phyloP scores from a whole-genome alignment of 2,113 vertebrate genomes.

The Numida meleagris region DNA sequence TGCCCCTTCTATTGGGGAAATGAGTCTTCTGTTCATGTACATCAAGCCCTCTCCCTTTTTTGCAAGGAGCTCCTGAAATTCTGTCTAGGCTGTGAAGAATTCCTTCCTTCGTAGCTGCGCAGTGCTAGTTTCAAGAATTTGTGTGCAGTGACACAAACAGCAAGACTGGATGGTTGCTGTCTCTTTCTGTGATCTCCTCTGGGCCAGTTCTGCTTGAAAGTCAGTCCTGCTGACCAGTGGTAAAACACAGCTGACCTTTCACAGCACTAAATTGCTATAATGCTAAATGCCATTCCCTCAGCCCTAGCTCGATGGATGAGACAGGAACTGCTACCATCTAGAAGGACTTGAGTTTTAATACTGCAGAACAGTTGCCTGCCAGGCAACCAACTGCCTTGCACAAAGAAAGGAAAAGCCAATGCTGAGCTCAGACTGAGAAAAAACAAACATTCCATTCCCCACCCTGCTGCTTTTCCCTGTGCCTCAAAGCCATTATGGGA shows the following conservation, averaged over 20 bases:
- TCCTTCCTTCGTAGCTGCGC: neutral
- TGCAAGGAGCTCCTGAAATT: neutral
- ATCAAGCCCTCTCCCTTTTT: neutral
- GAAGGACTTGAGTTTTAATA: constrained; percentile 25
- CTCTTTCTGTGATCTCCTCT: neutral
- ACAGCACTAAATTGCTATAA: neutral
- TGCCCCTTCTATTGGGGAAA: neutral
- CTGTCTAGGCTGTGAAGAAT: neutral
- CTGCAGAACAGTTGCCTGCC: constrained; percentile 2
- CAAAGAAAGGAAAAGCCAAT: constrained; percentile 61
- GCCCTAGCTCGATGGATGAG: neutral
- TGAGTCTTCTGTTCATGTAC: neutral
- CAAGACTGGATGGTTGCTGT: rapidly evolving
- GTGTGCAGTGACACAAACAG: neutral
- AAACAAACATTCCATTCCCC: constrained; percentile 19
- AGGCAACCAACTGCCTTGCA: constrained; percentile 22
- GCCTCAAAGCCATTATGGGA: constrained; percentile 52
- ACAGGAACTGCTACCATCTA: neutral
- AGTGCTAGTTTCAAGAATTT: neutral
- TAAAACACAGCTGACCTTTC: neutral
- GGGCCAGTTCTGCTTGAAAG: neutral
- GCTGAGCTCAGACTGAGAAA: constrained; percentile 58
- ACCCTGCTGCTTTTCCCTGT: constrained; percentile 18
- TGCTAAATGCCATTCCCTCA: neutral
- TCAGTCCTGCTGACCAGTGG: neutral